A percentile compares a stretch with the other conserved stretches of the same genome.
These are phyloP conservation scores for Diacarnus erythraeanus DNA, from an alignment of 37 sponge, comb jelly and placozoan species.

Conservation along the genomic window DNA sequence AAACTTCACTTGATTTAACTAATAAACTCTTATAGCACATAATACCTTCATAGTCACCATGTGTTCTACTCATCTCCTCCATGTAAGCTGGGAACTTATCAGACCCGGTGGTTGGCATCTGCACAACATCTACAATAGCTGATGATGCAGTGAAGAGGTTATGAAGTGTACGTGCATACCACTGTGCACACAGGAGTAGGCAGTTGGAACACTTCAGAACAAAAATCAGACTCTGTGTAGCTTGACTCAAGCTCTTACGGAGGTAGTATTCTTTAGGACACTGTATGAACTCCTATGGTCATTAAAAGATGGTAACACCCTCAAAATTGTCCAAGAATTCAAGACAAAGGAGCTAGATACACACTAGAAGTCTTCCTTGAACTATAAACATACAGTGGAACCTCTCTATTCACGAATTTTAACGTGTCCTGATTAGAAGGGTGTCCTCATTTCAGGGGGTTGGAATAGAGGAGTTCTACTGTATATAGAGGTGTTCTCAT, in stretches of 20 bases:
- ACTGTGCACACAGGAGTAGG: constrained; percentile 27
- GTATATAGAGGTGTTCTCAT: too few species aligned
- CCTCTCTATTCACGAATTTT: too few species aligned
- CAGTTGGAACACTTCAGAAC: constrained; percentile 23
- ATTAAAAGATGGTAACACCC: background rate
- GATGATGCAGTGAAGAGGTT: background rate
- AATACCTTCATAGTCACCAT: background rate
- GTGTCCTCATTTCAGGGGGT: too few species aligned
- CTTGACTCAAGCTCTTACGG: background rate
- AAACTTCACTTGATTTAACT: too few species aligned
- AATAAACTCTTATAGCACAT: too few species aligned
- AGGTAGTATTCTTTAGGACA: constrained; percentile 28
- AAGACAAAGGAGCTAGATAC: too few species aligned
- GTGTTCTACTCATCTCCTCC: background rate
- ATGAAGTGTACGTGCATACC: constrained; percentile 18
- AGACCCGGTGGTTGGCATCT: background rate
- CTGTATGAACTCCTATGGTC: constrained; percentile 17
- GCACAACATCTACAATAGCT: background rate
- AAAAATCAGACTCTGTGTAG: constrained; percentile 15
- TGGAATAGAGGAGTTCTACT: too few species aligned
- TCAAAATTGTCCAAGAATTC: background rate
- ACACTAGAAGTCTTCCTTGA: too few species aligned
- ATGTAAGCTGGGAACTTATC: background rate
- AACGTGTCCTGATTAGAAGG: too few species aligned
- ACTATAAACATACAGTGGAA: too few species aligned